A percentile compares a stretch with the other conserved stretches of the same genome.
These are phyloP conservation scores for Cepaea nemoralis DNA, from an alignment of 1,140 invertebrate genomes.

Conservation along the genomic window DNA sequence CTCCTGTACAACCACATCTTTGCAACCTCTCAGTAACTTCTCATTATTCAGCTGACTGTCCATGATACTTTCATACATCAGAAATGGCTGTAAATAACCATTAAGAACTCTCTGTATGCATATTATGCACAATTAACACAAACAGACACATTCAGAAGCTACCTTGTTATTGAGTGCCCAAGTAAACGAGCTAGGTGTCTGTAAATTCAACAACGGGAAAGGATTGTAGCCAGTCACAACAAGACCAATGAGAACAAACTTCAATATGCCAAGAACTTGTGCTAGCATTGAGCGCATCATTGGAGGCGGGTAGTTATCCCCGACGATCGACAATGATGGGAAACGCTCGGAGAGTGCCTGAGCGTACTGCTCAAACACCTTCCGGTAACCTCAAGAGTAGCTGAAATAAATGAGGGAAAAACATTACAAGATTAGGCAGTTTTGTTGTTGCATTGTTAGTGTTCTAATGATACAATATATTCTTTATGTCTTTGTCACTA, in stretches of 20 bases:
- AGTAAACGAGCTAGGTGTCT: constrained; percentile 83
- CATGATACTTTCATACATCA: too few relatives aligned
- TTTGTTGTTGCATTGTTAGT: neutral
- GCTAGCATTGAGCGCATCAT: constrained; percentile 85
- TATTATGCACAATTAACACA: too few relatives aligned
- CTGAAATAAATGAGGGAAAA: constrained; percentile 71
- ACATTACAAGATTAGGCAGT: neutral
- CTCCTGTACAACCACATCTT: too few relatives aligned
- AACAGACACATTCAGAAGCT: too few relatives aligned
- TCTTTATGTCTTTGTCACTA: neutral
- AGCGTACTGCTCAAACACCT: constrained; percentile 90
- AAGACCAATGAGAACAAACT: constrained; percentile 89
- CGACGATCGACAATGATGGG: constrained; percentile 90
- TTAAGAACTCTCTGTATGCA: too few relatives aligned
- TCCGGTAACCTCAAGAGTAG: constrained; percentile 80
- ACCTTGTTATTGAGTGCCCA: constrained; percentile 94
- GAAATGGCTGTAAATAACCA: too few relatives aligned
- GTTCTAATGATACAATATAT: too few relatives aligned
- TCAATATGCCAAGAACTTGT: constrained; percentile 81
- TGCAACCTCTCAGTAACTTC: too few relatives aligned
- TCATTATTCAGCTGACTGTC: too few relatives aligned
- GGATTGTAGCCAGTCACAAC: constrained; percentile 86
- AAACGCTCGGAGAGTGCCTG: constrained; percentile 91
- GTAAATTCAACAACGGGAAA: constrained; percentile 79
- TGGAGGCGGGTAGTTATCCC: constrained; percentile 93